Base-by-base conservation (phyloP, 1,140 invertebrate species). In the Pogonomyrmex californicus region DNA sequence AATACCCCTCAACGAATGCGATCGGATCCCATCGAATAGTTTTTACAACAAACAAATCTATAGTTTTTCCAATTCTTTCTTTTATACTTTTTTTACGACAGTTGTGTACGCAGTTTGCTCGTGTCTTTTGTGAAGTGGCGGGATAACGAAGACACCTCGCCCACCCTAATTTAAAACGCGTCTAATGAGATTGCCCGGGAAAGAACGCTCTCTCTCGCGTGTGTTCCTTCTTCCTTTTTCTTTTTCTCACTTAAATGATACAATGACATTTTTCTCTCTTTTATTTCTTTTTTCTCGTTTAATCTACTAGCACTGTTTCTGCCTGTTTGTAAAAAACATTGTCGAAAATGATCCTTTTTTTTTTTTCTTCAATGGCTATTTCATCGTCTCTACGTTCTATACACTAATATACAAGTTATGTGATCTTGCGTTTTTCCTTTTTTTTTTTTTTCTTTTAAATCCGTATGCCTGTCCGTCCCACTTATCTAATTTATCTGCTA, bases 341-440 rank as follows among this genome's bases (percentile, higher is more conserved):
- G 93, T 95, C 93, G 94, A 95, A 95, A 95, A 95, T 94, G 94
- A 95, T 95, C 90, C 91, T 92, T 91, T 88, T 92, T 87, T 92
- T 23, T 93, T 92, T 93, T 88, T 87, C 88, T 87, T 92, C 93
- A 91, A 81, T 94, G 92, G 93, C 94, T 95, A 95, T 95, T 95
- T 94, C 93, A 92, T 94, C 92, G 91, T 94, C 91, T 93, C 92
- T 95, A 95, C 95, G 94, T 94, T 95, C 94, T 95, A 95, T 95
- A 95, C 95, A 95, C 95, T 95, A 95, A 95, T 95, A 95, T 95
- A 95, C 95, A 95, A 95, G 94, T 94, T 95, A 94, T 93, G 92
- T 91, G 93, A 95, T 94, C 94, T 94, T 94, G 66, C 85, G 60
- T 23, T 23, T 23, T 23, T 23, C 23, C 23, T 23, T 83, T 81